Percentiles rank a stretch among this genome's conserved stretches.
Conservation (phyloP, 37 sponge, comb jelly and placozoan species). For the Crambe crambe region DNA sequence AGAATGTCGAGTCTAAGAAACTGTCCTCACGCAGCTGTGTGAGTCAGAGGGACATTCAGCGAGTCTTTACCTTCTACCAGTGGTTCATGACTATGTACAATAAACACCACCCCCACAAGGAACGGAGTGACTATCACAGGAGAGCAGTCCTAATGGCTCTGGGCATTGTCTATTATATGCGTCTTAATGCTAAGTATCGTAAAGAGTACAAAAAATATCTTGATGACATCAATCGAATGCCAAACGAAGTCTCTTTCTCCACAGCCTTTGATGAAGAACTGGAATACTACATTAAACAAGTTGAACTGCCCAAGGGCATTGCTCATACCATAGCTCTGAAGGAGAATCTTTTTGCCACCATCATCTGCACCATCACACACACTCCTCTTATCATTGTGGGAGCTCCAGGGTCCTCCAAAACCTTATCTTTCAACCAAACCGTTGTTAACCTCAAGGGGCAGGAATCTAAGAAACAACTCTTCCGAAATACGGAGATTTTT, state of each 20-base stretch:
- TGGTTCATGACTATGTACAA: slow-evolving; percentile 58
- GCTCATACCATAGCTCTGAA: slow-evolving; percentile 85
- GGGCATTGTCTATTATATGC: slow-evolving; percentile 89
- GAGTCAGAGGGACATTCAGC: slow-evolving; percentile 84
- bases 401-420: slow-evolving; percentile 89
- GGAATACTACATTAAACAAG: slow-evolving; percentile 47
- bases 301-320: slow-evolving; percentile 82
- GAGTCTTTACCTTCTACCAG: slow-evolving; percentile 78
- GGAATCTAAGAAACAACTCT: slow-evolving; percentile 63
- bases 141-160: slow-evolving; percentile 75
- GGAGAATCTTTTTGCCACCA: slow-evolving; percentile 89
- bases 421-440: slow-evolving; percentile 89
- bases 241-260: slow-evolving; percentile 36
- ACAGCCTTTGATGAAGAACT: slow-evolving; percentile 57
- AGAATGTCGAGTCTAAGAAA: slow-evolving; percentile 1
- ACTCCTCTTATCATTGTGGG: slow-evolving; percentile 93
- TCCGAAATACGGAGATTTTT: slow-evolving; percentile 64
- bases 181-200: slow-evolving; percentile 62
- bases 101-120: slow-evolving; percentile 4
- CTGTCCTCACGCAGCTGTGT: slow-evolving; percentile 69
- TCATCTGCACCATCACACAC: slow-evolving; percentile 76
- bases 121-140: slow-evolving; percentile 6
- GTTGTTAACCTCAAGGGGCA: slow-evolving; percentile 80
- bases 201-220: slow-evolving; percentile 30
- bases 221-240: slow-evolving; percentile 11